Conservation (phyloP, 2,888 invertebrate species). For the Drosophila nigritarsus region DNA sequence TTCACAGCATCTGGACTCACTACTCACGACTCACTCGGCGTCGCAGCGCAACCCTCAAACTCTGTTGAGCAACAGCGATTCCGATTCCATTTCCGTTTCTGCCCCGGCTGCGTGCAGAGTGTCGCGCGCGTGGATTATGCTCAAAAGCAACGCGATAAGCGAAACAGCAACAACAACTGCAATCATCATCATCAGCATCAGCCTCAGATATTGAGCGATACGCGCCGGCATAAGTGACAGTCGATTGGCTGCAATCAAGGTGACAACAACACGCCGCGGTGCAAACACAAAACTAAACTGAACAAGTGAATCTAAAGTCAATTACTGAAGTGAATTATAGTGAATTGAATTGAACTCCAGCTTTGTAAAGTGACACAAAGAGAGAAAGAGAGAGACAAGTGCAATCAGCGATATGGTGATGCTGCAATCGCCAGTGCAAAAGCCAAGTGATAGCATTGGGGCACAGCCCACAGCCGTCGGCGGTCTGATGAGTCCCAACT, state of each 20-base stretch:
- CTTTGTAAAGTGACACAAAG: constrained; percentile 9
- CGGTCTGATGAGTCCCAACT: constrained; percentile 84
- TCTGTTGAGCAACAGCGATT: constrained; percentile 13
- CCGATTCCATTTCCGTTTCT: constrained; percentile 61
- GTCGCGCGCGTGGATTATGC: constrained; percentile 75
- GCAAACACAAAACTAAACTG: constrained; percentile 15
- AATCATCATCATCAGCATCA: constrained; percentile 42
- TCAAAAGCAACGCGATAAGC: constrained; percentile 54
- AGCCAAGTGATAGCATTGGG: constrained; percentile 68
- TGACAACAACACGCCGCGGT: constrained; percentile 76
- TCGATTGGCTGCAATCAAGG: constrained; percentile 83
- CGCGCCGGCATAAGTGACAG: constrained; percentile 77
- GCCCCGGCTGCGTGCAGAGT: constrained; percentile 54
- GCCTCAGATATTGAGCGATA: constrained; percentile 57
- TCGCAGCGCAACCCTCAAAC: constrained; percentile 48
- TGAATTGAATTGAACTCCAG: constrained; percentile 7
- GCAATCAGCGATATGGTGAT: constrained; percentile 82
- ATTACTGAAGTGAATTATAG: constrained; percentile 13
- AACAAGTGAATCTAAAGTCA: constrained; percentile 30
- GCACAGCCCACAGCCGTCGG: constrained; percentile 69
- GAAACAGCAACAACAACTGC: constrained; percentile 11
- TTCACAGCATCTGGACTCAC: constrained; percentile 64
- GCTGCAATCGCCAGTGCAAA: constrained; percentile 84
- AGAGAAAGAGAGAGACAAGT: constrained; percentile 16
- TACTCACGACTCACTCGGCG: constrained; percentile 36